Percentiles rank a stretch among this genome's conserved stretches.
phyloP scores from a whole-genome alignment of 2,888 invertebrate species.

The Agrilus cyanescens region DNA sequence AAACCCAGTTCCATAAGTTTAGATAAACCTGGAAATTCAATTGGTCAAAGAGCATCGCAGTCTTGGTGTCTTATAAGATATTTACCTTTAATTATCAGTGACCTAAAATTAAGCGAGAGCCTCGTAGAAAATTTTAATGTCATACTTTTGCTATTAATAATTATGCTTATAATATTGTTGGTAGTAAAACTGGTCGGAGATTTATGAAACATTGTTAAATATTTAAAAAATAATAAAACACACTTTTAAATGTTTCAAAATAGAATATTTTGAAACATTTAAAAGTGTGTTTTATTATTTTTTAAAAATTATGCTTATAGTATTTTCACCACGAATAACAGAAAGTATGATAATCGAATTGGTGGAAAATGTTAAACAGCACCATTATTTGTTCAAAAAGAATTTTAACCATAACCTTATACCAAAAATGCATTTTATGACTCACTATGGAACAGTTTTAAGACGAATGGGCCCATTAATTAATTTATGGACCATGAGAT shows the following conservation, averaged over 20 bases:
- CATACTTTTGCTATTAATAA: slow-evolving; percentile 4
- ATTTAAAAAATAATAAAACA: too few species aligned
- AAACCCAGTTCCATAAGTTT: slow-evolving; percentile 6
- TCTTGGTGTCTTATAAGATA: slow-evolving; percentile 6
- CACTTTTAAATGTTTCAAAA: too few species aligned
- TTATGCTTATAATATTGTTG: too few species aligned
- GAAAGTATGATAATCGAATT: slow-evolving; percentile 4
- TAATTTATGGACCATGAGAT: slow-evolving; percentile 11
- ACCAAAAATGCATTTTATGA: slow-evolving; percentile 8
- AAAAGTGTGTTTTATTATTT: too few species aligned
- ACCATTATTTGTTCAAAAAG: not conserved
- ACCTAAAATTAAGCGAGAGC: not conserved
- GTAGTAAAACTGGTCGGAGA: too few species aligned
- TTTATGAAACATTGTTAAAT: too few species aligned
- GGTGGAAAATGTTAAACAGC: slow-evolving; percentile 1
- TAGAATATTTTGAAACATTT: too few species aligned
- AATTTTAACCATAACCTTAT: slow-evolving; percentile 2
- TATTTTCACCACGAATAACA: slow-evolving; percentile 4
- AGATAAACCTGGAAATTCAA: slow-evolving; percentile 1
- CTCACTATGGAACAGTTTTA: slow-evolving; percentile 6
- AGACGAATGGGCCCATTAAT: slow-evolving; percentile 7
- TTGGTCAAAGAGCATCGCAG: slow-evolving; percentile 1
- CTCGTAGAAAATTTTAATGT: slow-evolving; percentile 2
- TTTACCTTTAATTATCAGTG: slow-evolving; percentile 8
- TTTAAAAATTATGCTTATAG: slow-evolving; percentile 6